A percentile compares a stretch with the other conserved stretches of the same genome.
These are phyloP conservation scores for Myiozetetes cayanensis DNA, from an alignment of 2,113 vertebrate species.

Conservation along the genomic window DNA sequence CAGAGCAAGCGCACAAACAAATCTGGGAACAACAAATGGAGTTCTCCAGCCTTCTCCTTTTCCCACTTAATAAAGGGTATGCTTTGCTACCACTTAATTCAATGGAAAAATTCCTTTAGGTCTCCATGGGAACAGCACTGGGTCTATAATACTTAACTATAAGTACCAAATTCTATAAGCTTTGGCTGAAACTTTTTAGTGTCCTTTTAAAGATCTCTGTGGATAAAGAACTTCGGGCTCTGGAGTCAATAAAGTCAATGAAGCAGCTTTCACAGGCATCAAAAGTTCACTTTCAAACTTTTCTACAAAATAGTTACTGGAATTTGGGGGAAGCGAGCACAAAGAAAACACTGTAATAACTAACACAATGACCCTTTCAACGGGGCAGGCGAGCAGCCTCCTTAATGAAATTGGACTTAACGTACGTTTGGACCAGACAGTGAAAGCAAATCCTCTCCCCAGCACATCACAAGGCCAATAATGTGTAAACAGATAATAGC, in stretches of 20 bases:
- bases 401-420: conserved; percentile 43
- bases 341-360: conserved; percentile 63
- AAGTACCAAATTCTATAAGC: conserved; percentile 57
- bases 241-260: conserved; percentile 52
- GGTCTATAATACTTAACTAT: conserved; percentile 34
- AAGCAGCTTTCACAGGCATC: conserved; percentile 44
- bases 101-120: conserved; percentile 43
- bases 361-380: conserved; percentile 60
- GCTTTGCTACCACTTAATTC: conserved; percentile 43
- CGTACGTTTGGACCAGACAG: conserved; percentile 24
- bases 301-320: conserved; percentile 44
- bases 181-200: conserved; percentile 39
- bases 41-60: neutral
- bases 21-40: neutral
- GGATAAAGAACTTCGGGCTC: conserved; percentile 34
- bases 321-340: conserved; percentile 25
- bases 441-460: conserved; percentile 53
- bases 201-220: conserved; percentile 37
- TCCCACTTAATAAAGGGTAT: neutral
- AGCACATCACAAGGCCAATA: conserved; percentile 51
- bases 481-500: conserved; percentile 58
- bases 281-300: conserved; percentile 53
- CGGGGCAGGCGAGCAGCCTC: conserved; percentile 5
- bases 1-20: neutral
- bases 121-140: conserved; percentile 47